These are phyloP conservation scores for Heterochromis multidens DNA, from an alignment of 2,113 vertebrate genomes.

Conservation along the genomic window DNA sequence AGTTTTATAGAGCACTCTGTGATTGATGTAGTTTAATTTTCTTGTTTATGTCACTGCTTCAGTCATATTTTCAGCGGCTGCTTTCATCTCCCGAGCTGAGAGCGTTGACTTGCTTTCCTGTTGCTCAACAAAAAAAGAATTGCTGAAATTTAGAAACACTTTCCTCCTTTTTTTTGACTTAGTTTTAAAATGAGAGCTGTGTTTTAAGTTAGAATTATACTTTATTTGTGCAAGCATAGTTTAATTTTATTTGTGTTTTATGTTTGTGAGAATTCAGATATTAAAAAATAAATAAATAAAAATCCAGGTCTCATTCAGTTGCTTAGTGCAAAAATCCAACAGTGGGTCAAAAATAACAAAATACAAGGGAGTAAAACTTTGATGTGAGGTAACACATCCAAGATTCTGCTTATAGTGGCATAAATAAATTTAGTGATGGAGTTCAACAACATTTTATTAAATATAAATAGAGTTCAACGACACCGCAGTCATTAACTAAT, in stretches of 20 bases:
- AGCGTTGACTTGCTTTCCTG: fast-evolving
- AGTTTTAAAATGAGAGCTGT: fast-evolving
- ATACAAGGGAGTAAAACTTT: neutral
- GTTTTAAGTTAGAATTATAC: neutral
- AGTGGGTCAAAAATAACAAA: neutral
- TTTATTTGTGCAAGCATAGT: neutral
- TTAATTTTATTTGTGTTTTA: neutral
- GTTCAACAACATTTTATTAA: neutral
- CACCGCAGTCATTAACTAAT: neutral
- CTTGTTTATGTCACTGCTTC: neutral
- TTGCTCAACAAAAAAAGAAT: neutral
- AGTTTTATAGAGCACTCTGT: neutral
- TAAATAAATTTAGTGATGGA: neutral
- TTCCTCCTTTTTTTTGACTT: neutral
- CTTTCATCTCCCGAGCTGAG: neutral
- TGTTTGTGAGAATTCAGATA: neutral
- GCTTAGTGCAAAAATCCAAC: neutral
- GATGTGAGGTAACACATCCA: neutral
- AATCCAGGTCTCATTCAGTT: neutral
- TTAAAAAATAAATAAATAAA: neutral
- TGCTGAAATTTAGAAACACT: neutral
- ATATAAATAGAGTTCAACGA: neutral
- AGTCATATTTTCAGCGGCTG: neutral
- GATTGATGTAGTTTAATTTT: neutral
- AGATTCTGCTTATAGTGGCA: neutral